Base-by-base conservation (phyloP, 2,113 vertebrate genomes). In the Cricetomys ansorgei region DNA sequence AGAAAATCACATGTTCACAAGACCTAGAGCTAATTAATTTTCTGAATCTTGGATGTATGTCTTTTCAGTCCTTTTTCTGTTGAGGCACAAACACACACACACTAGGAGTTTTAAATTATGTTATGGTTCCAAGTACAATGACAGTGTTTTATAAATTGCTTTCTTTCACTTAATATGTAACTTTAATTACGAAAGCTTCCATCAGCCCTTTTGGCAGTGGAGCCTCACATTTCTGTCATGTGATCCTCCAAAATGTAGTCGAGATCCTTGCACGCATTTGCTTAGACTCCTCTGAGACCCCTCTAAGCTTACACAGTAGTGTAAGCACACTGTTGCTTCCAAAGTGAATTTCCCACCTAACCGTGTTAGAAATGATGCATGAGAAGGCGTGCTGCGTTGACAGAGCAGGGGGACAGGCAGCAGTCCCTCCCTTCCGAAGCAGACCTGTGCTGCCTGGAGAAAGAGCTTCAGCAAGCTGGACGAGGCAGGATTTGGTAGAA, bases 401-500 rank as follows among this genome's bases (percentile, higher is more conserved):
- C 7, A 48, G 65, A 48, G 59, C 27, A 45, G 53, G 75, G 89
- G 29, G 43, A 1, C 50, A 55, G 45, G 11, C 9, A 11, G 59
- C 48, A 27, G 29, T 3, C 2, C 1, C 8, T 1, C 45, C 6
- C 53, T 48, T 37, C 43, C 55, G 3, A n/a, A 6, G 27, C 0
- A 0, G 45, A 7, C 50, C 87, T 1, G 0, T 21, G n/a, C 57
- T 67, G 0, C 57, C 15, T 5, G 4, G 21, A 84, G 55, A 29
- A 64, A 10, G 80, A 57, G 27, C 64, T 80, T 91, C 19, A 17
- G 48, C 65, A 64, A 48, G 50, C 87, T 77, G 13, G 12, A 45
- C 48, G 67, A 37, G 9, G 10, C 40, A 40, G 73, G n/a, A 57
- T n/a, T 19, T 70, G 45, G 62, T 34, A 19, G 45, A 48, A n/a